A percentile compares a stretch with the other conserved stretches of the same genome.
Evolutionary conservation across 2,113 vertebrate genomes (phyloP).

Genomic region (Etheostoma spectabile): DNA sequence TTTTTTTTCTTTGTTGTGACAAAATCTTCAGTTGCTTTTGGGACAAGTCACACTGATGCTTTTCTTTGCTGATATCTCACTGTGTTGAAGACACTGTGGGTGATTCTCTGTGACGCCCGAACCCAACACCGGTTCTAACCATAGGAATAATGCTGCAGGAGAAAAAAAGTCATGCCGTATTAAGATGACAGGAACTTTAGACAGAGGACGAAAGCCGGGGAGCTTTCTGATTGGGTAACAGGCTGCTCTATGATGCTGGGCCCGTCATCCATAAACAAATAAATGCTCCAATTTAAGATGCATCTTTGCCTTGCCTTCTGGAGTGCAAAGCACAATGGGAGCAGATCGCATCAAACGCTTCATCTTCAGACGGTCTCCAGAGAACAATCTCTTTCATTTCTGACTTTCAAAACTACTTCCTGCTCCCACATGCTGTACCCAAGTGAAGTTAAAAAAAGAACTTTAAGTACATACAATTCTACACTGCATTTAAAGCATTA

Average conservation of each 20-base stretch:
- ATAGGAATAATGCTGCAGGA: constrained; percentile 36
- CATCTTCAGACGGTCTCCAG: constrained; percentile 62
- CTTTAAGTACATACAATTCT: constrained; percentile 33
- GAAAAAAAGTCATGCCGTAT: constrained; percentile 4
- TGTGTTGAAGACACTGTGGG: constrained; percentile 15
- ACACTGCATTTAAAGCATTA: constrained; percentile 12
- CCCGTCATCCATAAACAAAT: constrained; percentile 76
- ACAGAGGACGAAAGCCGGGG: constrained; percentile 9
- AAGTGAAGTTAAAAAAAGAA: constrained; percentile 44
- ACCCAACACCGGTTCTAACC: constrained; percentile 31
- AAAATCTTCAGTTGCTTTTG: constrained; percentile 21
- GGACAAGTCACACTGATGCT: constrained; percentile 8
- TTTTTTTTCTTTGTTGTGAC: constrained; percentile 7
- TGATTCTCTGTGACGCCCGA: constrained; percentile 23
- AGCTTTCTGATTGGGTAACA: constrained; percentile 59
- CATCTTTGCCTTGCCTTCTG: constrained; percentile 57
- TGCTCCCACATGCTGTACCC: constrained; percentile 32
- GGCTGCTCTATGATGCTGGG: constrained; percentile 39
- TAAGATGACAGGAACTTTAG: constrained; percentile 48
- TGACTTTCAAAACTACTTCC: constrained; percentile 33
- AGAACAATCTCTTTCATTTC: constrained; percentile 46
- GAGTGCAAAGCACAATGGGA: constrained; percentile 52
- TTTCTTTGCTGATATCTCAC: constrained; percentile 16
- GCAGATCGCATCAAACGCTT: constrained; percentile 58
- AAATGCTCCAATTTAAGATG: constrained; percentile 65